A percentile compares a stretch with the other conserved stretches of the same genome.
These are phyloP conservation scores for Lycopodina hypogea DNA, from an alignment of 37 sponge, comb jelly and placozoan genomes.

Conservation along the genomic window DNA sequence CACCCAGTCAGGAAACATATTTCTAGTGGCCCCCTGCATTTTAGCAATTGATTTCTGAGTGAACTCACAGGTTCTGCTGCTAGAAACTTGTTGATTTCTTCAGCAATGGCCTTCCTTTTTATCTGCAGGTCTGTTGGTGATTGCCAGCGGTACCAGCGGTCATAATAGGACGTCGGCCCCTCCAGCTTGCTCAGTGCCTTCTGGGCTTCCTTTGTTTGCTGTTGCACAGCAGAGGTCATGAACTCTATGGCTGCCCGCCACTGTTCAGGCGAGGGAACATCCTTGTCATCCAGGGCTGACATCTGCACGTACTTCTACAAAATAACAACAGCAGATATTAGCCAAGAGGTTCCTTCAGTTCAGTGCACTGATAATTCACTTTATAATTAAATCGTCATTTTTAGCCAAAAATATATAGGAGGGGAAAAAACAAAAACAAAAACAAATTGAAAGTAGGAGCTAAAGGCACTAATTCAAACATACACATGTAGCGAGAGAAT, in stretches of 20 bases:
- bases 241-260: constrained; percentile 78
- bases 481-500: too few relatives aligned
- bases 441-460: too few relatives aligned
- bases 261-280: constrained; percentile 72
- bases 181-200: constrained; percentile 33
- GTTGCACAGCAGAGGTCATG: constrained; percentile 69
- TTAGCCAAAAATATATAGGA: not conserved
- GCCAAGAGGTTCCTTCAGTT: too few relatives aligned
- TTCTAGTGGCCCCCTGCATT: too few relatives aligned
- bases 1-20: too few relatives aligned
- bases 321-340: constrained; percentile 3
- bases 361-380: not conserved
- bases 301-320: constrained; percentile 84
- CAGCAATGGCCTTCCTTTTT: constrained; percentile 30
- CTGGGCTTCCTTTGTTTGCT: constrained; percentile 57
- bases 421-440: too few relatives aligned
- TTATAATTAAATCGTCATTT: not conserved
- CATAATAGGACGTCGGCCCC: constrained; percentile 68
- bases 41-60: too few relatives aligned
- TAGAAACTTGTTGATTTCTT: constrained; percentile 66
- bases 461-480: too few relatives aligned
- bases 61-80: constrained; percentile 60
- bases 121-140: constrained; percentile 35
- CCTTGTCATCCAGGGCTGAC: constrained; percentile 89
- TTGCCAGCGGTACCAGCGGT: constrained; percentile 80